A percentile compares a stretch with the other conserved stretches of the same genome.
phyloP scores from a whole-genome alignment of 2,888 invertebrate genomes.

The Carabus problematicus region DNA sequence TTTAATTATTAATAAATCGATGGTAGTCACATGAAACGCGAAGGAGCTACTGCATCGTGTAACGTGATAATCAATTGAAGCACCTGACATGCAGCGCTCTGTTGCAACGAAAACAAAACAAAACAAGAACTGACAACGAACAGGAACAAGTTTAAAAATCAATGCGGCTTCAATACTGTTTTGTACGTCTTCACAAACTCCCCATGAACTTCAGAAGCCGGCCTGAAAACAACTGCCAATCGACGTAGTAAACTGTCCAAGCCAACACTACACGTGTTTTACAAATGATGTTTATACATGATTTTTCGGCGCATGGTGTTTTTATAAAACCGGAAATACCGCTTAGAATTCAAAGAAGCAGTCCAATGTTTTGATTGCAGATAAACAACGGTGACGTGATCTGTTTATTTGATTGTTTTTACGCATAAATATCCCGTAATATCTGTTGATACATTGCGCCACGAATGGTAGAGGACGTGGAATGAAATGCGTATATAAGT shows the following conservation, averaged over 20 bases:
- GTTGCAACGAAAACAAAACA: background rate
- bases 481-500: no score
- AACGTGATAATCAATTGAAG: conserved; percentile 31
- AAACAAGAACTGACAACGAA: conserved; percentile 1
- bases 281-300: conserved; percentile 8
- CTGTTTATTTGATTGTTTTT: no score
- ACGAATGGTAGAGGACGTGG: no score
- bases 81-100: conserved; percentile 7
- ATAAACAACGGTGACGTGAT: no score
- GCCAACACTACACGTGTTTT: background rate
- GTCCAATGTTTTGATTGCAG: no score
- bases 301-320: background rate
- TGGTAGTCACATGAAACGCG: conserved; percentile 15
- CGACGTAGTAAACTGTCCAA: background rate
- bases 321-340: conserved; percentile 8
- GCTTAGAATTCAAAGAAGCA: no score
- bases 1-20: conserved; percentile 39
- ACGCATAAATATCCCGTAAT: no score
- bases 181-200: conserved; percentile 1
- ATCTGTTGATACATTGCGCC: no score
- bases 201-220: no score
- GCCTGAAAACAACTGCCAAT: conserved; percentile 3
- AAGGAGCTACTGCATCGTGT: background rate
- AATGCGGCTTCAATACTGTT: conserved; percentile 3
- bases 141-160: background rate